Conservation (phyloP, 2,797 vertebrate genomes). For the Chiroxiphia lanceolata region DNA sequence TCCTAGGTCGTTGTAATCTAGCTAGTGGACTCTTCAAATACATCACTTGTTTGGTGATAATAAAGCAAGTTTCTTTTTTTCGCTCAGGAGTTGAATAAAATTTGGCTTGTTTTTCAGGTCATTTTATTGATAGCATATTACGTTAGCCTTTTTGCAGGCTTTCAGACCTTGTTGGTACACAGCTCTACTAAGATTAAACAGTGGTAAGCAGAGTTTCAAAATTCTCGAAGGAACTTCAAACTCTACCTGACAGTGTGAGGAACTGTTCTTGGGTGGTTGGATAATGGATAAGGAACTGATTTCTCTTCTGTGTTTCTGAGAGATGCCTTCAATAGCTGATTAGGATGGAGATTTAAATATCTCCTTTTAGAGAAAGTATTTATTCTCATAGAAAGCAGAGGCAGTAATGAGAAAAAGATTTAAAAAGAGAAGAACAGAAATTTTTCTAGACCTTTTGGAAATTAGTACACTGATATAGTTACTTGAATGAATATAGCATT, state of each 20-base stretch:
- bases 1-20: background rate
- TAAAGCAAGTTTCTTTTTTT: background rate
- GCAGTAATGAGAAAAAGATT: background rate
- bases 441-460: background rate
- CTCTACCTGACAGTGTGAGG: background rate
- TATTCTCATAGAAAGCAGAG: background rate
- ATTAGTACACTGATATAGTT: background rate
- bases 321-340: background rate
- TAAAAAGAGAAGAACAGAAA: background rate
- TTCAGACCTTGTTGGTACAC: background rate
- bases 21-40: background rate
- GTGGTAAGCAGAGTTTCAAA: background rate
- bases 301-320: background rate
- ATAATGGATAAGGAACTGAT: background rate
- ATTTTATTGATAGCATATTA: background rate
- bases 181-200: background rate
- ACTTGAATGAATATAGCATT: background rate
- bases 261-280: background rate
- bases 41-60: background rate
- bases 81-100: background rate
- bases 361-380: background rate
- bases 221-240: background rate
- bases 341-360: background rate
- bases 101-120: background rate
- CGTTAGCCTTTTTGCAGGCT: background rate